Conservation (phyloP, 2,888 invertebrate species). For the Adela reaumurella region DNA sequence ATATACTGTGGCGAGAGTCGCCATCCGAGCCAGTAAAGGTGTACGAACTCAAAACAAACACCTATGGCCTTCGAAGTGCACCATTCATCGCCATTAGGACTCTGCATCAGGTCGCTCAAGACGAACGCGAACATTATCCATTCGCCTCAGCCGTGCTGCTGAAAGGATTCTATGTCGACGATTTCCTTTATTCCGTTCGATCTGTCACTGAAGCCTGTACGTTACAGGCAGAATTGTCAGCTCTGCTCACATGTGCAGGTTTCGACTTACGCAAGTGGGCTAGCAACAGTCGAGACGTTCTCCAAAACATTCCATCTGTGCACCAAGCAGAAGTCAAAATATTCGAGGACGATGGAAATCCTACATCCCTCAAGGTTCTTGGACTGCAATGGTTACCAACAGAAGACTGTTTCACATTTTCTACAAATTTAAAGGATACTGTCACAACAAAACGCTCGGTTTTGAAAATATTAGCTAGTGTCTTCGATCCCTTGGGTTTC, state of each 20-base stretch:
- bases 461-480: neutral
- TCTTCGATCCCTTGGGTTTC: neutral
- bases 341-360: conserved; percentile 4
- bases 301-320: conserved; percentile 5
- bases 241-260: conserved; percentile 13
- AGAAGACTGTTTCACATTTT: conserved; percentile 4
- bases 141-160: conserved; percentile 4
- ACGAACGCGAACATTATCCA: neutral
- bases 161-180: conserved; percentile 7
- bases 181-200: conserved; percentile 5
- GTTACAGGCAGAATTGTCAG: conserved; percentile 9
- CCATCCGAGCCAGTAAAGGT: neutral
- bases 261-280: conserved; percentile 14
- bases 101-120: neutral
- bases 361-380: conserved; percentile 9
- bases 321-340: conserved; percentile 2
- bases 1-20: neutral
- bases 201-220: conserved; percentile 2
- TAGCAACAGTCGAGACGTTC: conserved; percentile 4
- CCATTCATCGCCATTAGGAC: neutral
- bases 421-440: neutral
- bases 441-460: neutral
- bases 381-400: conserved; percentile 11
- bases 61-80: neutral
- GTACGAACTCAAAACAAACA: neutral